Percentiles rank a stretch among this genome's conserved stretches.
phyloP scores from a whole-genome alignment of 2,888 invertebrate genomes.

The Orchesella flavescens region DNA sequence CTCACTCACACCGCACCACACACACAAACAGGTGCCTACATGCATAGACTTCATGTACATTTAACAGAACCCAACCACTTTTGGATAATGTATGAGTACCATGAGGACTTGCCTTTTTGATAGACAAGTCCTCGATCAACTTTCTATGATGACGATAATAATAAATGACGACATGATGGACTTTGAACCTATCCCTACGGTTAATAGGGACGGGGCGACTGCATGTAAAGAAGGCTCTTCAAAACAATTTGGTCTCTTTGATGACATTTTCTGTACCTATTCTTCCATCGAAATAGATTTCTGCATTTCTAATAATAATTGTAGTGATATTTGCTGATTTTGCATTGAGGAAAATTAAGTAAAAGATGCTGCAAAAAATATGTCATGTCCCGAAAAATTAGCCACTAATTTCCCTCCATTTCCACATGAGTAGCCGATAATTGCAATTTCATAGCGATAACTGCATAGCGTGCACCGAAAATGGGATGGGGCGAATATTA shows the following conservation, averaged over 20 bases:
- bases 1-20: not conserved
- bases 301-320: not conserved
- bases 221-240: constrained; percentile 1
- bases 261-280: not conserved
- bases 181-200: constrained; percentile 55
- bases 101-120: constrained; percentile 4
- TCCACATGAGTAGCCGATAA: too few relatives aligned
- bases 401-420: too few relatives aligned
- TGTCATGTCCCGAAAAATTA: too few relatives aligned
- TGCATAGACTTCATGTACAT: not conserved
- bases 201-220: not conserved
- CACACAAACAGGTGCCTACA: not conserved
- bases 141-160: constrained; percentile 52
- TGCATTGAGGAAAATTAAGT: too few relatives aligned
- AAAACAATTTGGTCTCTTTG: constrained; percentile 1
- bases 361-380: too few relatives aligned
- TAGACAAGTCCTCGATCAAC: constrained; percentile 53
- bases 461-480: too few relatives aligned
- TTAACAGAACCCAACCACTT: not conserved
- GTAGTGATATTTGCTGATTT: too few relatives aligned
- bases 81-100: not conserved
- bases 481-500: too few relatives aligned
- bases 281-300: not conserved
- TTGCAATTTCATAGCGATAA: too few relatives aligned
- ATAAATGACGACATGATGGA: constrained; percentile 35